Percentiles rank a stretch among this genome's conserved stretches.
Conservation (phyloP, 2,113 vertebrate species). For the Brienomyrus longianalis region DNA sequence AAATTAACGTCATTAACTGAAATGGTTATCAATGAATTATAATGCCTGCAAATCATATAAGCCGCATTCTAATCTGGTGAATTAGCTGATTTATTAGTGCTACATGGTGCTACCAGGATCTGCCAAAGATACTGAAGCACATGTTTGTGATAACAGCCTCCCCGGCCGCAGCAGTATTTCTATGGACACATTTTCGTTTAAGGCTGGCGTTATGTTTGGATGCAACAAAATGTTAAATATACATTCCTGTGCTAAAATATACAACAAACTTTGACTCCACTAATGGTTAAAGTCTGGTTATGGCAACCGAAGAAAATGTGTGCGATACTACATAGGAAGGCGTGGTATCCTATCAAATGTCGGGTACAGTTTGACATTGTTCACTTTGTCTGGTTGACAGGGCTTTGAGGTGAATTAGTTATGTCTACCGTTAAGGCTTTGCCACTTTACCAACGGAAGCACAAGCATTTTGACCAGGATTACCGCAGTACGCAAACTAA, state of each 20-base stretch:
- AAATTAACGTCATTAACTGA: background rate
- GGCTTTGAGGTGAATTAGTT: conserved; percentile 45
- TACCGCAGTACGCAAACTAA: conserved; percentile 73
- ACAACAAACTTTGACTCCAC: background rate
- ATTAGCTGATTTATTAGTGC: background rate
- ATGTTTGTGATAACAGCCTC: background rate
- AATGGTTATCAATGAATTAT: background rate
- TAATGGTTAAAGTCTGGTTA: background rate
- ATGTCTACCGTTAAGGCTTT: conserved; percentile 72
- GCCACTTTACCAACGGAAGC: conserved; percentile 78
- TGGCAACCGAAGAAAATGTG: background rate
- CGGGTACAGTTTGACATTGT: conserved; percentile 21
- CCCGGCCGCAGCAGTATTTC: background rate
- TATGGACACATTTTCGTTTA: background rate
- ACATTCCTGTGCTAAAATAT: background rate
- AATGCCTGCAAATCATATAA: background rate
- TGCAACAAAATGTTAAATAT: background rate
- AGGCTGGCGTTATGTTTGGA: background rate
- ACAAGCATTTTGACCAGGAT: conserved; percentile 75
- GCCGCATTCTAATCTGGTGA: background rate
- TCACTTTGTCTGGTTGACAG: conserved; percentile 42
- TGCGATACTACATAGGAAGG: background rate
- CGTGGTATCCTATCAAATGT: background rate
- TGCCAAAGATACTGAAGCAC: background rate
- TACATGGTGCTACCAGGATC: background rate